Evolutionary conservation across 2,797 vertebrate species (phyloP), one percentile per base, ranked within the genome.

Genomic region (Sebastes hopkinsi): DNA sequence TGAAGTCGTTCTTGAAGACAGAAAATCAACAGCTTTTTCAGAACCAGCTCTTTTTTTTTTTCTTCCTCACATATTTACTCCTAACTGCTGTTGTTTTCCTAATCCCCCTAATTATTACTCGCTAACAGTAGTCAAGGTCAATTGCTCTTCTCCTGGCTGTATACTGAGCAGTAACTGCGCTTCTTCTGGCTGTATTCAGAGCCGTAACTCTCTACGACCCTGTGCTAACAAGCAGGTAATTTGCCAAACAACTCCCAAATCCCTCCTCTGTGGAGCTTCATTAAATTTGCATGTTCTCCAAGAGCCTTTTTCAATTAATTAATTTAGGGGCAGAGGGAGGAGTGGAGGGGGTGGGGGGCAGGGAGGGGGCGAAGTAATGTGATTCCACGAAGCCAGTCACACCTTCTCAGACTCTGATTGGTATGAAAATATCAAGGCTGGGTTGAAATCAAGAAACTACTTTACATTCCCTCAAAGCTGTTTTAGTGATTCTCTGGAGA

Each of bases 221-320:
- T 22, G 55, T 77, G 81, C 83, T 94, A 95, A 95, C 92, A 93
- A 94, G 93, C 91, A 92, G 89, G 92, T 95, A 90, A 95, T 95
- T 95, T 92, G 90, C 93, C 87, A 93, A 94, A 92, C 90, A 93
- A 91, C 85, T 92, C 90, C 93, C 93, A 93, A 89, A 94, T 93
- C 88, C 87, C 91, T 90, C 80, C 69, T 91, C 92, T 79, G 92
- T 80, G 81, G 81, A 84, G 84, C 89, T 86, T 94, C 93, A 94
- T 95, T 95, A 94, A 93, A 95, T 93, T 78, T 93, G 81, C 91
- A 95, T 94, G 92, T 87, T 91, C 90, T 89, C 84, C 84, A 71
- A 92, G 83, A 88, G 85, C 72, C 87, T 75, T 80, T 85, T 89
- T 86, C 87, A 92, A 93, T 92, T 91, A 89, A 92, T 92, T 77